phyloP scores from a whole-genome alignment of 2,113 vertebrate species.

The Chrysemys picta region DNA sequence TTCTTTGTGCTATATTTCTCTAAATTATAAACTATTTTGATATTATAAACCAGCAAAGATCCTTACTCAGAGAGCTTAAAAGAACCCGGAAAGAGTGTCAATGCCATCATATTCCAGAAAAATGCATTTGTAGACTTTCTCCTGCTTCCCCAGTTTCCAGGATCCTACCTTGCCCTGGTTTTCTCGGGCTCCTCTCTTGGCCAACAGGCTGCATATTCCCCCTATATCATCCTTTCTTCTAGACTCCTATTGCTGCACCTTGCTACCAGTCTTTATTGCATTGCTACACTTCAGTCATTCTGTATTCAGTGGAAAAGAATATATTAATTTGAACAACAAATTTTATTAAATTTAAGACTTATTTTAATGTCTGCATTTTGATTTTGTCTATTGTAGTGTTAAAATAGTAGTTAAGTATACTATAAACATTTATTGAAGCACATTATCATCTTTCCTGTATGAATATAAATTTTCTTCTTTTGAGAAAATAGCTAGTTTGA shows the following conservation, averaged over 20 bases:
- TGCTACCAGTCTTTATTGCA: neutral
- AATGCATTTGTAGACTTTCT: neutral
- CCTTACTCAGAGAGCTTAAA: conserved; percentile 2
- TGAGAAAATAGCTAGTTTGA: neutral
- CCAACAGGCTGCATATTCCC: neutral
- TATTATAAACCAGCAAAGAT: neutral
- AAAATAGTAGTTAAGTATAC: neutral
- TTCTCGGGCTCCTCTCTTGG: neutral
- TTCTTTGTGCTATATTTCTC: neutral
- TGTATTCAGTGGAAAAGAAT: neutral
- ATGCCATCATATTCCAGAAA: neutral
- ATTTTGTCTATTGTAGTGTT: neutral
- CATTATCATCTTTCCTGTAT: neutral
- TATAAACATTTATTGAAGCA: neutral
- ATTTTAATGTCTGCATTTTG: neutral
- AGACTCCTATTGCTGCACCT: neutral
- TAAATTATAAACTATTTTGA: neutral
- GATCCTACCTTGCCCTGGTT: neutral
- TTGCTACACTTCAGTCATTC: neutral
- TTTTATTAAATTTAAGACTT: conserved; percentile 28
- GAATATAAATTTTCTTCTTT: neutral
- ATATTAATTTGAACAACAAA: neutral
- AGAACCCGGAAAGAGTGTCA: neutral
- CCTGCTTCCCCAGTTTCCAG: neutral
- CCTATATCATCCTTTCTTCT: neutral